Conservation (phyloP, 2,797 vertebrate species). For the Lacerta viridis region DNA sequence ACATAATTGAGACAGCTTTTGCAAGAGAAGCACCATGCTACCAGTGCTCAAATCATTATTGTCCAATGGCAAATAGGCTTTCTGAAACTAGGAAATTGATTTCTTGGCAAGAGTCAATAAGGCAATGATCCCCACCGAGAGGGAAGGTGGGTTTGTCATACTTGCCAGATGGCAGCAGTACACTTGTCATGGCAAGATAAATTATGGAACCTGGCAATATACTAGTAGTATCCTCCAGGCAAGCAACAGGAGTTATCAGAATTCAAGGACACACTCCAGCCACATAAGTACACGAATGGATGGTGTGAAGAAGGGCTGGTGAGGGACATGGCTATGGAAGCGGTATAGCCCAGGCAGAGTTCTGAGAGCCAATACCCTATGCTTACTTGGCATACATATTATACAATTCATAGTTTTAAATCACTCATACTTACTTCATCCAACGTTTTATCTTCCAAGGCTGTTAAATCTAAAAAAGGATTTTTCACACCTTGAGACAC, state of each 20-base stretch:
- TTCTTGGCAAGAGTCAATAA: not conserved
- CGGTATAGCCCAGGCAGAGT: no score
- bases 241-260: no score
- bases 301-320: no score
- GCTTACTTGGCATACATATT: not conserved
- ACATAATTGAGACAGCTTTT: not conserved
- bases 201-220: not conserved
- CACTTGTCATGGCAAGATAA: not conserved
- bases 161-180: not conserved
- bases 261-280: no score
- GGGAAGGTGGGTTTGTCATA: not conserved
- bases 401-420: not conserved
- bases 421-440: slow-evolving; percentile 88
- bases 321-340: no score
- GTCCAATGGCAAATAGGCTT: not conserved
- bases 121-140: not conserved
- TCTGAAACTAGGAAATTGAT: not conserved
- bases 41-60: not conserved
- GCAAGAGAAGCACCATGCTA: not conserved
- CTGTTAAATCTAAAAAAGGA: slow-evolving; percentile 93
- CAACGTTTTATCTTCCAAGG: slow-evolving; percentile 94
- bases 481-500: slow-evolving; percentile 98
- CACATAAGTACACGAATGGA: no score
- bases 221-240: no score
- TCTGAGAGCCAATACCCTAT: no score